phyloP scores from a whole-genome alignment of 1,140 invertebrate genomes.

The Coenobita brevimanus region DNA sequence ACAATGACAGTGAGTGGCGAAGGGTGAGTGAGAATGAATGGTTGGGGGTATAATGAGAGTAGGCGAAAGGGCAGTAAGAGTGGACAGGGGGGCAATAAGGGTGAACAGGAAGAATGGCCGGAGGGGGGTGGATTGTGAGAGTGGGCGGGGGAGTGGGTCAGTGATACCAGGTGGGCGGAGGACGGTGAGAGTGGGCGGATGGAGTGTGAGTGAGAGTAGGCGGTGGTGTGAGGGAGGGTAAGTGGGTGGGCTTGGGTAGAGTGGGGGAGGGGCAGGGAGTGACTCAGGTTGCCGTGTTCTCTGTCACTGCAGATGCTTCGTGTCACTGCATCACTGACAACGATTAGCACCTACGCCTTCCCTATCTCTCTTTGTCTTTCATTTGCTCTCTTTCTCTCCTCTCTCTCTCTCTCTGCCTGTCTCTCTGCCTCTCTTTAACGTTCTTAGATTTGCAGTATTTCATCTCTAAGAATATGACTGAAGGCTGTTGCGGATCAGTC shows the following conservation, averaged over 20 bases:
- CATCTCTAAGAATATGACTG: no score
- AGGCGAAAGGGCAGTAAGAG: neutral
- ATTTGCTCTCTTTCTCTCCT: no score
- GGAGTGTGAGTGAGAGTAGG: neutral
- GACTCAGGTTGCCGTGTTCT: no score
- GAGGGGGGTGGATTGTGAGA: neutral
- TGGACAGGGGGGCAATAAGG: neutral
- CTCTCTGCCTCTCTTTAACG: no score
- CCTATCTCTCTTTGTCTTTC: no score
- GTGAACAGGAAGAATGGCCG: neutral
- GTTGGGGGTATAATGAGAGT: neutral
- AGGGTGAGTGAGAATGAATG: neutral
- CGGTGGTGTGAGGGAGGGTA: neutral
- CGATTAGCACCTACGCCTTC: no score
- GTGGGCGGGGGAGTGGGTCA: neutral
- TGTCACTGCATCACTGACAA: no score
- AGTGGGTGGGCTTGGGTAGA: neutral
- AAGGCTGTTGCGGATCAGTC: no score
- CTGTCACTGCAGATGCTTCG: no score
- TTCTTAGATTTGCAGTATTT: no score
- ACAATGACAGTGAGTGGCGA: neutral
- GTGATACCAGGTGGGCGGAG: neutral
- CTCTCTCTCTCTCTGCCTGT: no score
- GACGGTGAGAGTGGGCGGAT: neutral
- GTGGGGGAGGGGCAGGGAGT: slow-evolving; percentile 1